These are phyloP conservation scores for Caenorhabditis parvicauda DNA, from an alignment of 2,888 invertebrate species.

Conservation along the genomic window DNA sequence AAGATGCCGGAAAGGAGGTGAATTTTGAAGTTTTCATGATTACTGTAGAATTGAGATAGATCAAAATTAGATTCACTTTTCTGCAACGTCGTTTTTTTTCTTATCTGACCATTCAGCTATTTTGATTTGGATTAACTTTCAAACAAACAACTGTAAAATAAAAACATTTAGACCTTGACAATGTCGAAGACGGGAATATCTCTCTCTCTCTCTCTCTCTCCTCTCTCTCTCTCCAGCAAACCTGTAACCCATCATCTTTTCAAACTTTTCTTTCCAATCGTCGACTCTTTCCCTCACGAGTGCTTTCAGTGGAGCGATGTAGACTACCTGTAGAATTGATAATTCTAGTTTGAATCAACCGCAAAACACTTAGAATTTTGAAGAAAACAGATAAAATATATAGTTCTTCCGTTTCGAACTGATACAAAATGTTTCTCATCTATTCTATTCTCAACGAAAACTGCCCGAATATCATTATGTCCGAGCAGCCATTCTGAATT, in stretches of 20 bases:
- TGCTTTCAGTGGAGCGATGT: slow-evolving; percentile 96
- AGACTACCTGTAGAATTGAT: slow-evolving; percentile 72
- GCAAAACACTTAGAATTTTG: too few species aligned
- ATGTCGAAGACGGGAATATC: too few species aligned
- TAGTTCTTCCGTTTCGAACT: background rate
- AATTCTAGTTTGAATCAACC: background rate
- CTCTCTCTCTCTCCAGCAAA: too few species aligned
- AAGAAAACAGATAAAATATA: too few species aligned
- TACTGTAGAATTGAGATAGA: background rate
- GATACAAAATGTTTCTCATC: background rate
- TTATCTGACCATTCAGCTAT: too few species aligned
- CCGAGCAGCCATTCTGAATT: background rate
- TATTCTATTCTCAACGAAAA: background rate
- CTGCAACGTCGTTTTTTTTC: too few species aligned
- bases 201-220: too few species aligned
- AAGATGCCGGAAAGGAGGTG: slow-evolving; percentile 25
- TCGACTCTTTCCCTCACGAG: slow-evolving; percentile 90
- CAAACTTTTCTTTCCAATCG: slow-evolving; percentile 86
- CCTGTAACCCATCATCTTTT: slow-evolving; percentile 73
- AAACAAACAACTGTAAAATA: too few species aligned
- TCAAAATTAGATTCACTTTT: too few species aligned
- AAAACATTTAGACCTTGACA: too few species aligned
- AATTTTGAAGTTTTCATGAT: background rate
- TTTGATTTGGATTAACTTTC: too few species aligned
- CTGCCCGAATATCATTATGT: background rate